Conservation (phyloP, 2,797 vertebrate genomes). For the Xiphorhynchus erythropygius region DNA sequence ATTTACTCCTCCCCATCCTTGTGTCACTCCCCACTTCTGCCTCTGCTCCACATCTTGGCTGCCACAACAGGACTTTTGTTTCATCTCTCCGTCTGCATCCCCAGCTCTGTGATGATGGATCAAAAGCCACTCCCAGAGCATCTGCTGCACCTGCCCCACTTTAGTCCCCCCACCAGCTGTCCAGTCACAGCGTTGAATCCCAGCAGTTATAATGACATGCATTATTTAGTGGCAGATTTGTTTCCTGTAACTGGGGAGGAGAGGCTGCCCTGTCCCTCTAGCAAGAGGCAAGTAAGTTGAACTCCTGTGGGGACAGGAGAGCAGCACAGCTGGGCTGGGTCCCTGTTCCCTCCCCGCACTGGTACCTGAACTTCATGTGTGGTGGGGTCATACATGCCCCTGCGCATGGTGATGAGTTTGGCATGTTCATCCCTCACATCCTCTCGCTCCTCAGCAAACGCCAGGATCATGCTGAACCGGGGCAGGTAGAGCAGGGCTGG, state of each 20-base stretch:
- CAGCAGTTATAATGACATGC: neutral
- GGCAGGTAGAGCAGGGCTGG: slow-evolving; percentile 76
- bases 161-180: neutral
- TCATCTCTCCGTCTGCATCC: neutral
- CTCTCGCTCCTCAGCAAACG: slow-evolving; percentile 62
- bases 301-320: neutral
- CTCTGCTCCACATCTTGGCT: neutral
- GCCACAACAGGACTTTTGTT: neutral
- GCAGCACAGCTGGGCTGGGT: neutral
- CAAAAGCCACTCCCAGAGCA: neutral
- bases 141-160: neutral
- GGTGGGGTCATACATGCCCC: neutral
- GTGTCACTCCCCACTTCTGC: neutral
- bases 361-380: slow-evolving; percentile 31
- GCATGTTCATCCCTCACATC: slow-evolving; percentile 61
- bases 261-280: neutral
- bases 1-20: neutral
- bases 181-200: neutral
- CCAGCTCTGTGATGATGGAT: neutral
- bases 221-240: neutral
- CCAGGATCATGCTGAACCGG: slow-evolving; percentile 54
- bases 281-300: neutral
- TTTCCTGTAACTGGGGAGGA: neutral
- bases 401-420: slow-evolving; percentile 53
- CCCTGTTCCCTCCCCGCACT: accelerated